These are phyloP conservation scores for Helogale parvula DNA, from an alignment of 2,113 vertebrate genomes.

Conservation along the genomic window DNA sequence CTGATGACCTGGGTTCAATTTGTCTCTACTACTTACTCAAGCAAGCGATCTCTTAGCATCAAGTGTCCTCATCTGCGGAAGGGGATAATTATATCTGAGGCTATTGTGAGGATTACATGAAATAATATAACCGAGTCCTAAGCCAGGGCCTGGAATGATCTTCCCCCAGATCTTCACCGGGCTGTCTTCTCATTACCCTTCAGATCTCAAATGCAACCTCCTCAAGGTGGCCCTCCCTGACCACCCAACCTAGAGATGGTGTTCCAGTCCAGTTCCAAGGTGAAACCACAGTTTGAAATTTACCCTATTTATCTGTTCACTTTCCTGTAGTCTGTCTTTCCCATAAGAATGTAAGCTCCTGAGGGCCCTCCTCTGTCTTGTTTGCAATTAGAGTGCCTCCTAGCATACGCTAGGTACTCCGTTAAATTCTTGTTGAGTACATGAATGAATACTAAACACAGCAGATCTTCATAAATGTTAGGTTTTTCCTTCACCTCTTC, in stretches of 20 bases:
- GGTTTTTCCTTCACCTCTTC: background rate
- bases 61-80: background rate
- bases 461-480: background rate
- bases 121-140: background rate
- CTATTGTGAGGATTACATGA: background rate
- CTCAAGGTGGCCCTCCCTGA: background rate
- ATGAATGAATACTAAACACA: background rate
- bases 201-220: background rate
- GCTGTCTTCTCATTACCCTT: background rate
- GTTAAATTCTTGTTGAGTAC: background rate
- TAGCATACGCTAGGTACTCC: background rate
- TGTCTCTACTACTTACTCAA: background rate
- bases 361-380: background rate
- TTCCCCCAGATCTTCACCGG: background rate
- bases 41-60: background rate
- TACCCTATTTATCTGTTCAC: background rate
- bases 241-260: background rate
- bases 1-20: background rate
- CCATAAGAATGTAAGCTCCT: background rate
- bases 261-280: background rate
- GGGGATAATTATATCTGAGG: background rate
- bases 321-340: background rate
- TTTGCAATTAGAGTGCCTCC: background rate
- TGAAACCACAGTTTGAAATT: background rate
- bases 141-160: background rate